phyloP scores from a whole-genome alignment of 2,797 vertebrate genomes.

The Ispidina picta region DNA sequence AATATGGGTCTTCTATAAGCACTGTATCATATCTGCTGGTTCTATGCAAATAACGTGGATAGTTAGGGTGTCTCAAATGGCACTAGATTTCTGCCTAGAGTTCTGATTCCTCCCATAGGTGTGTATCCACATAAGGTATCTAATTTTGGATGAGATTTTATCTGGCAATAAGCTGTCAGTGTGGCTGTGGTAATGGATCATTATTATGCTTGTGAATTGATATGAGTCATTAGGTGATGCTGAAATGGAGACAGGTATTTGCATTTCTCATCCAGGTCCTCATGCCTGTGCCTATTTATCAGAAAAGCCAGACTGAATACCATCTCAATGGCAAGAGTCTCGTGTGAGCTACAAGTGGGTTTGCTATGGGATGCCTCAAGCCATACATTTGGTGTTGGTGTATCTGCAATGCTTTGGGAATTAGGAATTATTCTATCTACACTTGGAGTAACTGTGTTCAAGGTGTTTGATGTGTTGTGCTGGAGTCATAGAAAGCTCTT shows the following conservation, averaged over 20 bases:
- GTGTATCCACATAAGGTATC: neutral
- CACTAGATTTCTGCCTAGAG: neutral
- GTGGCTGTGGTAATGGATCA: neutral
- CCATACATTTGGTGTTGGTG: rapidly evolving
- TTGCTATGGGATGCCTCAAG: neutral
- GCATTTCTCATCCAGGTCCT: neutral
- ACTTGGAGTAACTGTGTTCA: neutral
- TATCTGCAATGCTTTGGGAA: neutral
- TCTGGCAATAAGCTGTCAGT: too few species aligned
- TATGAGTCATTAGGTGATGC: neutral
- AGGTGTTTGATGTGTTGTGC: neutral
- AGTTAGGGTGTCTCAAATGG: neutral
- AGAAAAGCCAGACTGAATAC: neutral
- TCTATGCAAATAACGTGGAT: neutral
- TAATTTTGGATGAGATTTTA: neutral
- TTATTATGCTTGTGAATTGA: neutral
- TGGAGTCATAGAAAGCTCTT: neutral
- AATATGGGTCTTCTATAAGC: neutral
- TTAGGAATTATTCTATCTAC: neutral
- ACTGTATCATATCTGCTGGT: neutral
- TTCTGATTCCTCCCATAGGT: neutral
- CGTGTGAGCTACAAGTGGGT: neutral
- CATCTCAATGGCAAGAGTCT: neutral
- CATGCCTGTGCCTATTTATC: neutral
- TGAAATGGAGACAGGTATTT: neutral